Base-by-base conservation (phyloP, 2,113 vertebrate species). In the Fukomys damarensis region DNA sequence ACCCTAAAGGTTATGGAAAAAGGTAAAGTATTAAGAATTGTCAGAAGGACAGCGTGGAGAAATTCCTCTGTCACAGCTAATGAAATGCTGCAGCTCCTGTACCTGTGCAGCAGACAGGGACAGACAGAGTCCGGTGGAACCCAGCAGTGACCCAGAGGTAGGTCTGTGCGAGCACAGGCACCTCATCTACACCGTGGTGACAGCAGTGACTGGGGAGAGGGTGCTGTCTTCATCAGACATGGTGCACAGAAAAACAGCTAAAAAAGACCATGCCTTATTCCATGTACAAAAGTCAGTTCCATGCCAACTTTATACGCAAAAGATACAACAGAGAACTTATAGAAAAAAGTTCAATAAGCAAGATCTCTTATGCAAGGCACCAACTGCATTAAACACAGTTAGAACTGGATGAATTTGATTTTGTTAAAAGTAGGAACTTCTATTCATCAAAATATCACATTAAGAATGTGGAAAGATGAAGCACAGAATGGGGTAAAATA, bases 91-190 rank as follows among this genome's bases (percentile, higher is more conserved):
- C 2, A 3, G 10, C 20, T 22, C 35, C 30, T 9, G 30, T 2
- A 9, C 28, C 13, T 26, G 24, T 19, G 16, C 0, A 41, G 56
- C 1, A 2, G 24, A 0, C 11, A 56, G 26, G 35, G 52, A 22
- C 17, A 7, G n/a, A 6, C 2, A 52, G 0, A 86, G 68, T 20
- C 11, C 41, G 5, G 2, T 1, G 28, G 11, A 30, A 32, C 46
- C 28, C 28, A 46, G 0, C 0, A 16, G 74, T 24, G 20, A 4
- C 12, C 13, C 1, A 19, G 13, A 46, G n/a, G 38, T 14, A 38
- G 13, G 17, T 19, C 2, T 3, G 3, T 10, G 14, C 12, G 16
- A 1, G 0, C 4, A 0, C 4, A 3, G 41, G 16, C 38, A 16
- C 32, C 77, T 80, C 32, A 24, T 28, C 35, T n/a, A 28, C 2